These are phyloP conservation scores for Argyresthia goedartella DNA, from an alignment of 2,888 invertebrate genomes.

Conservation along the genomic window DNA sequence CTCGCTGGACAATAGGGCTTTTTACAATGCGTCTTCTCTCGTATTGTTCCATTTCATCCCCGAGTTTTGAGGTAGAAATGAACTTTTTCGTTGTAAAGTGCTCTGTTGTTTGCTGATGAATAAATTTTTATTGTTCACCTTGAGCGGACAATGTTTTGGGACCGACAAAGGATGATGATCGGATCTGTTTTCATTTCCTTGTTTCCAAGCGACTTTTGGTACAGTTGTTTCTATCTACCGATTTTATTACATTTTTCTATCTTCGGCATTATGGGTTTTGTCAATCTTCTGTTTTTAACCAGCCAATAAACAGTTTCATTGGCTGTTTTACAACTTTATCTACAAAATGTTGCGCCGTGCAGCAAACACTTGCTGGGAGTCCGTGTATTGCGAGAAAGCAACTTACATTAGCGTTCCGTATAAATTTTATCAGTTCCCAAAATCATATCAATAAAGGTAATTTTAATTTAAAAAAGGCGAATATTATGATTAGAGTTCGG, in stretches of 20 bases:
- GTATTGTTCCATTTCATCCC: conserved; percentile 35
- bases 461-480: too few species aligned
- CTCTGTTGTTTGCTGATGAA: conserved; percentile 46
- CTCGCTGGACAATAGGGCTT: background rate
- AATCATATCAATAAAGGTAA: too few species aligned
- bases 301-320: background rate
- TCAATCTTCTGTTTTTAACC: background rate
- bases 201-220: background rate
- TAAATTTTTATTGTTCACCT: conserved; percentile 39
- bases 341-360: background rate
- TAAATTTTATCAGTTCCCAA: too few species aligned
- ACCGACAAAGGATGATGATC: conserved; percentile 18
- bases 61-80: conserved; percentile 44
- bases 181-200: background rate
- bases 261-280: too few species aligned
- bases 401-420: too few species aligned
- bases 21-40: conserved; percentile 32
- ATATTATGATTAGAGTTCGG: too few species aligned
- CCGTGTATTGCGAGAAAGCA: too few species aligned
- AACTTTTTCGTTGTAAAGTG: conserved; percentile 10
- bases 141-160: conserved; percentile 23
- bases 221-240: too few species aligned
- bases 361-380: background rate
- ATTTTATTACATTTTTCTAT: too few species aligned
- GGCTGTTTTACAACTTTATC: background rate